Base-by-base conservation (phyloP, 2,797 vertebrate species). In the Dryobates pubescens region DNA sequence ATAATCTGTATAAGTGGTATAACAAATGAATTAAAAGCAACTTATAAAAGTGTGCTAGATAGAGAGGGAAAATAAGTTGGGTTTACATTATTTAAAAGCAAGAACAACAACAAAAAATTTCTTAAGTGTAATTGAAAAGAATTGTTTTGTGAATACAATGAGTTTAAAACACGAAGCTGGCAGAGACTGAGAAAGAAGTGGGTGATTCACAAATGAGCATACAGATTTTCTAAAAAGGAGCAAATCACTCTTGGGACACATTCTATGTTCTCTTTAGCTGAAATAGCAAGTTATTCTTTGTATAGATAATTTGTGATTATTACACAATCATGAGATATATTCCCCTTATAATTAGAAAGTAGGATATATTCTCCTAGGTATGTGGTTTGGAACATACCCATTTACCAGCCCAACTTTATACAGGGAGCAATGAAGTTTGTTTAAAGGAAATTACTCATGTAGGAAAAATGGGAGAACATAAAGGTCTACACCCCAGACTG, bases 361-460 rank as follows among this genome's bases (percentile, higher is more conserved):
- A 43, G 14, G 4, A 67, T 61, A 9, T 54, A 53, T 86, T 83
- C 77, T 86, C 53, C 38, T 19, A 45, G n/a, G 38, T 30, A 18
- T 49, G 30, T 30, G 70, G 62, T 80, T 73, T 73, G 51, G 67
- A 92, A 45, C 14, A 80, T 43, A 75, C 6, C 6, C 5, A 0
- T 41, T 36, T 68, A 81, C n/a, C 38, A 30, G 23, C 75, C 23
- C 67, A 88, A 18, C 9, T 92, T 86, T 77, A 58, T 45, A 77
- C 15, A 38, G 12, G 61, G 92, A 67, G 17, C 6, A 63, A 38
- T 67, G 63, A 26, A 4, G 10, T 72, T 89, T 73, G 70, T 93
- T 91, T 86, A 89, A 93, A 94, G 70, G 71, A 88, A 81, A 68
- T 83, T 88, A 79, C 64, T 91, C 30, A 86, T 57, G 43, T 64